A percentile compares a stretch with the other conserved stretches of the same genome.
Evolutionary conservation across 2,888 invertebrate species (phyloP).

Genomic region (Marronus borbonicus): DNA sequence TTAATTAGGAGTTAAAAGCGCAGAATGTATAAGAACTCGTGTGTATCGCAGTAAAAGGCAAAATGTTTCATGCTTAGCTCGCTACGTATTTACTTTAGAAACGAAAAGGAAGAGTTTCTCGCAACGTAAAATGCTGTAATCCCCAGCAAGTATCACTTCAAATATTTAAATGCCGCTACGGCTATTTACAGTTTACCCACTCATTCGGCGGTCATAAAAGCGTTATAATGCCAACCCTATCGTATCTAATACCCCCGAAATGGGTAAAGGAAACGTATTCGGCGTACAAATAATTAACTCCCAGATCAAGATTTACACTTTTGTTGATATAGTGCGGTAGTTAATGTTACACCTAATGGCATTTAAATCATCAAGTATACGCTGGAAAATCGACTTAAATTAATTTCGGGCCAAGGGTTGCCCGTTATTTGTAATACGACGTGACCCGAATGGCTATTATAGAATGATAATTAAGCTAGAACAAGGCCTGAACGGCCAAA

Average conservation of each 20-base stretch:
- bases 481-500: background rate
- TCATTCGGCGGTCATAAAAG: too few relatives aligned
- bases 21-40: too few relatives aligned
- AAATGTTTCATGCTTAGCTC: too few relatives aligned
- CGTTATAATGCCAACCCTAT: too few relatives aligned
- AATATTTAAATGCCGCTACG: too few relatives aligned
- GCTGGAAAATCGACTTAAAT: slow-evolving; percentile 51
- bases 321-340: slow-evolving; percentile 49
- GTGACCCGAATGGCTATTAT: slow-evolving; percentile 31
- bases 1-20: too few relatives aligned
- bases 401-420: slow-evolving; percentile 49
- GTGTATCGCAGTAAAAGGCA: too few relatives aligned
- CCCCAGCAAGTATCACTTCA: too few relatives aligned
- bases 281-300: slow-evolving; percentile 27
- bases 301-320: slow-evolving; percentile 40
- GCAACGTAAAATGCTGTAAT: too few relatives aligned
- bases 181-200: too few relatives aligned
- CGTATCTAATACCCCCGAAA: background rate
- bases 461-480: slow-evolving; percentile 29
- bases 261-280: slow-evolving; percentile 6
- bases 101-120: too few relatives aligned
- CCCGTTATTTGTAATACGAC: slow-evolving; percentile 47
- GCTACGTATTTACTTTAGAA: too few relatives aligned
- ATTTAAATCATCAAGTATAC: slow-evolving; percentile 51
- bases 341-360: slow-evolving; percentile 48